Percentiles rank a stretch among this genome's conserved stretches.
phyloP scores from a whole-genome alignment of 2,888 invertebrate genomes.

The Elysia crispata region DNA sequence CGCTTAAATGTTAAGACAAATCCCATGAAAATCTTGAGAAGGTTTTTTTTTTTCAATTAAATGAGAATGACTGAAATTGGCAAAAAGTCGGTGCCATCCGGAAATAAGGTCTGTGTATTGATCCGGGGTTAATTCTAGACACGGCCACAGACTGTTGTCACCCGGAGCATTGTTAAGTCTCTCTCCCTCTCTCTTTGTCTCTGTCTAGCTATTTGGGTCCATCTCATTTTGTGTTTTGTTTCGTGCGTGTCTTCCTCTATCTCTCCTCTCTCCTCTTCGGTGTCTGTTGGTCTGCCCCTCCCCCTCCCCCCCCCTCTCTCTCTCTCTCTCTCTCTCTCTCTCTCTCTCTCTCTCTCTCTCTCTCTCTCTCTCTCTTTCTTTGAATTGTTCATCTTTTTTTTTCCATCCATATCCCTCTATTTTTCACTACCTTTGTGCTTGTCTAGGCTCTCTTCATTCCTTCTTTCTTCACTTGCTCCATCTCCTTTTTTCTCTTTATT shows the following conservation, averaged over 20 bases:
- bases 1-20: too few relatives aligned
- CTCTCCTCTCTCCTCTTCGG: too few relatives aligned
- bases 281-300: constrained; percentile 19
- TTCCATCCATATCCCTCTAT: constrained; percentile 2
- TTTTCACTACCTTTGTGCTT: background rate
- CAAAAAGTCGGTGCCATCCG: too few relatives aligned
- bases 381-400: background rate
- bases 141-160: background rate
- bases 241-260: too few relatives aligned
- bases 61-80: too few relatives aligned
- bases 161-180: too few relatives aligned
- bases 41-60: too few relatives aligned
- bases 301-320: constrained; percentile 23
- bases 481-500: constrained; percentile 2
- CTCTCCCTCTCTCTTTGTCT: background rate
- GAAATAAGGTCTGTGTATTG: too few relatives aligned
- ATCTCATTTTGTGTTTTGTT: too few relatives aligned
- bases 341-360: constrained; percentile 35
- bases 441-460: background rate
- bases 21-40: too few relatives aligned
- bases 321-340: constrained; percentile 32
- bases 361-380: constrained; percentile 11
- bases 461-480: constrained; percentile 15
- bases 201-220: too few relatives aligned
- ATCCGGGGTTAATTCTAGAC: background rate